Evolutionary conservation across 2,888 invertebrate species (phyloP).

Genomic region (Stictocephala bisonia): DNA sequence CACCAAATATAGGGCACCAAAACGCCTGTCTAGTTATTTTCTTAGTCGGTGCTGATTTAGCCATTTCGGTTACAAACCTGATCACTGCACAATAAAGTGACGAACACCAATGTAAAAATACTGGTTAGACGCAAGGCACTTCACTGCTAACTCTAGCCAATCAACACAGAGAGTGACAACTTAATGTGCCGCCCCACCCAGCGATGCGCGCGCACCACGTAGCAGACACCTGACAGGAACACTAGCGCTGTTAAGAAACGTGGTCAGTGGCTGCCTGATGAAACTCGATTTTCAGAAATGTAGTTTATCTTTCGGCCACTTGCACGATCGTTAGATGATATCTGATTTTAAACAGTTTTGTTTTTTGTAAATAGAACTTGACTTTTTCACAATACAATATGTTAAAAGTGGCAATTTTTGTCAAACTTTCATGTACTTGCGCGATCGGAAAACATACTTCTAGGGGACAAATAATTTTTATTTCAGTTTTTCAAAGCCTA

Average conservation of each 20-base stretch:
- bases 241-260: conserved; percentile 12
- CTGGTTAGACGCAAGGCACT: not conserved
- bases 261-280: conserved; percentile 1
- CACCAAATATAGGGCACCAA: conserved; percentile 38
- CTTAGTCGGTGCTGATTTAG: conserved; percentile 16
- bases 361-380: too few relatives aligned
- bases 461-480: too few relatives aligned
- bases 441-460: too few relatives aligned
- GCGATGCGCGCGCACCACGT: conserved; percentile 6
- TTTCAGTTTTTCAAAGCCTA: too few relatives aligned
- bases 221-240: not conserved
- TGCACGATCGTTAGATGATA: not conserved
- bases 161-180: not conserved
- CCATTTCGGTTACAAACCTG: conserved; percentile 5
- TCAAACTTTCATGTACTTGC: too few relatives aligned
- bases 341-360: not conserved
- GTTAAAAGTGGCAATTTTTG: too few relatives aligned
- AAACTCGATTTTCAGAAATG: not conserved
- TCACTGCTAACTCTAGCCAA: not conserved
- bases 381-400: too few relatives aligned
- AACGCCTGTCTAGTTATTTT: conserved; percentile 36
- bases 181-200: not conserved
- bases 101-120: not conserved
- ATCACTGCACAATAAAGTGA: conserved; percentile 5
- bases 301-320: not conserved